Evolutionary conservation across 2,888 invertebrate genomes (phyloP).

Genomic region (Pyrrhosoma nymphula): DNA sequence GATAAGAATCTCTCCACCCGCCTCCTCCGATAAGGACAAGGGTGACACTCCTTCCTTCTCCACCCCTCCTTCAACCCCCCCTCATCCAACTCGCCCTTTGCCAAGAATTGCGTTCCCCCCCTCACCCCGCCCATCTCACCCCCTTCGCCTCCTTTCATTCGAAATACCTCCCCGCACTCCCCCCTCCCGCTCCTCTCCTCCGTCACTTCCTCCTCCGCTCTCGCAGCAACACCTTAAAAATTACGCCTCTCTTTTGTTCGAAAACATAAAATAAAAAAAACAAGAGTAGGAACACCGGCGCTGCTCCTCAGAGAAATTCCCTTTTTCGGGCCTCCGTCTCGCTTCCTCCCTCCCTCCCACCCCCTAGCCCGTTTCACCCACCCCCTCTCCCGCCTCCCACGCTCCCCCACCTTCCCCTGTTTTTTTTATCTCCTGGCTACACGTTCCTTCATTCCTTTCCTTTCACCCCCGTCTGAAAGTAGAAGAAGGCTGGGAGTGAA

Average conservation of each 20-base stretch:
- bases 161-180: neutral
- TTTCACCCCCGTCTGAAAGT: neutral
- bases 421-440: neutral
- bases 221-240: constrained; percentile 37
- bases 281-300: neutral
- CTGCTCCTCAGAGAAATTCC: constrained; percentile 36
- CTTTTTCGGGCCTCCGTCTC: neutral
- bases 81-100: neutral
- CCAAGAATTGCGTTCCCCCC: constrained; percentile 6
- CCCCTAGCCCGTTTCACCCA: neutral
- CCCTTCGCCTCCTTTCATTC: neutral
- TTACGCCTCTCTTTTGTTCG: constrained; percentile 57
- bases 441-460: neutral
- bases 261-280: constrained; percentile 13
- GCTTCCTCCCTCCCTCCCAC: neutral
- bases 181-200: neutral
- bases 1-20: constrained; percentile 34
- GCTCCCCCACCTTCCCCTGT: neutral
- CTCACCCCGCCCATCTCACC: neutral
- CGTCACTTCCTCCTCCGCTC: neutral
- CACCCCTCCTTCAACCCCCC: neutral
- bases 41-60: neutral
- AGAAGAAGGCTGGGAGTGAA: neutral
- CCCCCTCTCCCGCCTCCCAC: neutral
- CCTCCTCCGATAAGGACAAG: neutral